Evolutionary conservation across 2,888 invertebrate species (phyloP), one percentile per base, ranked within the genome.

Genomic region (Morinoia aosen): DNA sequence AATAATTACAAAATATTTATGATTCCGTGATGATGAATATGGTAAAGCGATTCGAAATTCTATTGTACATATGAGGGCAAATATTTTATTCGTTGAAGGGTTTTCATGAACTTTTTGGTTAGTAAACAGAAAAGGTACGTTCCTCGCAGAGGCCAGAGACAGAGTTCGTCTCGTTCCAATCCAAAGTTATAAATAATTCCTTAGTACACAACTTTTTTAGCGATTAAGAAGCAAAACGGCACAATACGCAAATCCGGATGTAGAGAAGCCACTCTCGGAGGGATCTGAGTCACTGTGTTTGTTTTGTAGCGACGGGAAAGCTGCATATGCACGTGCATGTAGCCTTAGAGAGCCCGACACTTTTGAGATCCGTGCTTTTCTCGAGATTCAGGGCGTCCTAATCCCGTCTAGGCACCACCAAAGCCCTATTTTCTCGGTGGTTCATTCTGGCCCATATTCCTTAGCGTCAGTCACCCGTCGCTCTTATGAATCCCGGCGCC

Each of bases 381-480:
- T 57, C 93, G 93, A 93, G 93, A 56, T 93, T 57, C 57, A 93
- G 57, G 39, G 93, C 33, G 58, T 57, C 93, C 93, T 93, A 93
- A 93, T 93, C 93, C 93, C 93, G 93, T 57, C 93, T 56, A 57
- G 93, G 93, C 93, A 57, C n/a, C 57, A 93, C 57, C 93, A 93
- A 93, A 57, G 93, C 93, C 93, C 93, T 93, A 93, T 93, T 93
- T 93, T 93, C 93, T 93, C 57, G 93, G 93, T 57, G 93, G 57
- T 93, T 93, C 93, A 93, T 93, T 93, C 93, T 93, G n/a, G 93
- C 93, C 93, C 93, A 93, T 93, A 93, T 93, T 93, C 93, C 93
- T 93, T 93, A 93, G 93, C 93, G 93, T 93, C 93, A 93, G 93
- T 93, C 93, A 93, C 93, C 39, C 57, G 93, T 93, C 93, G 93